Conservation (phyloP, 2,797 vertebrate species). For the Parambassis ranga region DNA sequence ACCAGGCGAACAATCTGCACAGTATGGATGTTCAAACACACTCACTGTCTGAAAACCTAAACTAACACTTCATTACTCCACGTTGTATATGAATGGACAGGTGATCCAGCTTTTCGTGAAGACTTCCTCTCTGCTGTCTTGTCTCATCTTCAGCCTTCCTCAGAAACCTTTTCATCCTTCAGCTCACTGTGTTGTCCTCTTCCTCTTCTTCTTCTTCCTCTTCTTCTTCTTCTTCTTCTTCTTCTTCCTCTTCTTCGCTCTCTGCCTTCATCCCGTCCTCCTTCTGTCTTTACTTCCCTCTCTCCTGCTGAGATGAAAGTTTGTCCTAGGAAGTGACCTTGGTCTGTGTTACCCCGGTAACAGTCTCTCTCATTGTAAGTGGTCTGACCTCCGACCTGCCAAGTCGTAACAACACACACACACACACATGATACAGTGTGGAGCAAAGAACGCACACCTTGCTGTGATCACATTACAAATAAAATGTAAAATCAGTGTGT, state of each 20-base stretch:
- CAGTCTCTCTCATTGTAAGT: slow-evolving; percentile 27
- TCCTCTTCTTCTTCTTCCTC: not conserved
- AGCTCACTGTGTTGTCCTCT: too few species aligned
- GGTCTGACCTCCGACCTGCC: slow-evolving; percentile 46
- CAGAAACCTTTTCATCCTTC: not conserved
- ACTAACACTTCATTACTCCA: too few species aligned
- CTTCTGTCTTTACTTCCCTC: not conserved
- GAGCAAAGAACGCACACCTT: not conserved
- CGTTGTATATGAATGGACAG: too few species aligned
- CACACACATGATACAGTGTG: not conserved
- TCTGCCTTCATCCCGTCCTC: slow-evolving; percentile 4
- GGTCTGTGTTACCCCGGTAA: slow-evolving; percentile 16
- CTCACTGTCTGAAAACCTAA: too few species aligned
- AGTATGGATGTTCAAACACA: too few species aligned
- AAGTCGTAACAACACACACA: not conserved
- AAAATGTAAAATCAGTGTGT: slow-evolving; percentile 4
- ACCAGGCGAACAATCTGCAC: too few species aligned
- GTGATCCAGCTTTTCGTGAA: too few species aligned
- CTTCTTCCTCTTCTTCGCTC: not conserved
- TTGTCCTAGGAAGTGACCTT: slow-evolving; percentile 52
- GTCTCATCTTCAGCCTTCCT: not conserved
- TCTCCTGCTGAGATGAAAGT: slow-evolving; percentile 67
- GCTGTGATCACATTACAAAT: not conserved
- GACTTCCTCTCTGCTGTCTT: too few species aligned
- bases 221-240: not conserved